Base-by-base conservation (phyloP, 37 sponge, comb jelly and placozoan genomes). In the Bolinopsis microptera region DNA sequence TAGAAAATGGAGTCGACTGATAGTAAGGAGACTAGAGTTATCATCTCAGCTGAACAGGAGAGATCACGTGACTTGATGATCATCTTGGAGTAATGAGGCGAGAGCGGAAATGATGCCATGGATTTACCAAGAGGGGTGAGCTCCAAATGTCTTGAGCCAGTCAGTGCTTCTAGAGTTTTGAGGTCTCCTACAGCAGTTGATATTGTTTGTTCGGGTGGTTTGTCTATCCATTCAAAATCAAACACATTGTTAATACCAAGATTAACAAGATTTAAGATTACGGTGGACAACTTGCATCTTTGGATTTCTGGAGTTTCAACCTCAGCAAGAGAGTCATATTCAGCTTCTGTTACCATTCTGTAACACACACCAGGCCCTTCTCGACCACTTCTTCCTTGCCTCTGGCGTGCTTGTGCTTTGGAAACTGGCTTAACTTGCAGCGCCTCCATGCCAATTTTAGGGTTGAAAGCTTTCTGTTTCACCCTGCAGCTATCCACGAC, bases 401-500 rank as follows among this genome's bases (percentile, higher is more conserved):
- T 76, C 72, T 98, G 98, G 30, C 96, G 40, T 0, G 96, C 96
- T 92, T 97, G 95, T 27, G 95, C 98, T 94, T 98, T 96, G n/a
- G 98, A 96, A n/a, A 97, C 68, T 0, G 98, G 97, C 93, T 94
- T 95, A 8, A 98, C 98, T 75, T 93, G 92, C 69, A 98, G 94
- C 24, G 95, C 38, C 38, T 98, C 98, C 94, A 98, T 83, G 5
- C 96, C 97, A 83, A 94, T 75, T 22, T 76, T 92, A n/a, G 97
- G 95, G 69, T 96, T 95, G 82, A 96, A 98, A 31, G 95, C 94
- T 61, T 96, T 94, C 38, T 94, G 96, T 93, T 98, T 98, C 88
- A 98, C 97, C 94, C 95, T 94, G 0, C 98, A 97, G 31, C 96
- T 94, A 74, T 98, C 98, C n/a, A 98, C 82, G 31, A 98, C 98